A percentile compares a stretch with the other conserved stretches of the same genome.
Conservation (phyloP, 2,888 invertebrate species). For the Brassicogethes aeneus region DNA sequence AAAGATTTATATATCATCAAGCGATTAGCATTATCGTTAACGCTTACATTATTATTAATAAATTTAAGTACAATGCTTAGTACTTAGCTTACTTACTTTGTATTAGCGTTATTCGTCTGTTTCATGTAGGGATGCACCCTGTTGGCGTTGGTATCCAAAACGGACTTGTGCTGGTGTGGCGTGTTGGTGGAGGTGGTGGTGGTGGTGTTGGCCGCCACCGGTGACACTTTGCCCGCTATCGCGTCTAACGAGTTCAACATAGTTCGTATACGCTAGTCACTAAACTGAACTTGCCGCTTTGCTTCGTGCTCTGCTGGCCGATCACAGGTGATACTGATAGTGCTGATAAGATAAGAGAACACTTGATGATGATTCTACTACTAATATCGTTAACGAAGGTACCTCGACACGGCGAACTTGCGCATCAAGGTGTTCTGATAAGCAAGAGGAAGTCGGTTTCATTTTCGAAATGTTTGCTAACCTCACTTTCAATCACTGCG, state of each 20-base stretch:
- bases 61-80: no score
- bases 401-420: not conserved
- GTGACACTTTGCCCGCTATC: constrained; percentile 84
- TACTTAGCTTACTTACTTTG: constrained; percentile 31
- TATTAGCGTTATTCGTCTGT: constrained; percentile 37
- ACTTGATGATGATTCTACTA: constrained; percentile 4
- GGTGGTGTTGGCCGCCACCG: constrained; percentile 49
- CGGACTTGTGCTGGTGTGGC: constrained; percentile 38
- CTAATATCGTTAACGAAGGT: not conserved
- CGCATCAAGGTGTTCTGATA: no score
- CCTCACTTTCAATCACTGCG: no score
- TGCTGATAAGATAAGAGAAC: constrained; percentile 24
- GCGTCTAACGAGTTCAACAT: constrained; percentile 85
- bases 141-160: constrained; percentile 61
- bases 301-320: constrained; percentile 22
- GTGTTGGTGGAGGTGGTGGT: constrained; percentile 24
- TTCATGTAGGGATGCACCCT: constrained; percentile 51
- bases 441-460: no score
- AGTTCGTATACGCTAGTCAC: no score
- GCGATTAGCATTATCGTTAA: no score
- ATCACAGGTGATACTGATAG: constrained; percentile 1
- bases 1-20: no score
- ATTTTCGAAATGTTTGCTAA: no score
- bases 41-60: no score
- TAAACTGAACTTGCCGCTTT: constrained; percentile 4